Evolutionary conservation across 1,140 invertebrate genomes (phyloP), one percentile per base, ranked within the genome.

Genomic region (Harpegnathos saltator): DNA sequence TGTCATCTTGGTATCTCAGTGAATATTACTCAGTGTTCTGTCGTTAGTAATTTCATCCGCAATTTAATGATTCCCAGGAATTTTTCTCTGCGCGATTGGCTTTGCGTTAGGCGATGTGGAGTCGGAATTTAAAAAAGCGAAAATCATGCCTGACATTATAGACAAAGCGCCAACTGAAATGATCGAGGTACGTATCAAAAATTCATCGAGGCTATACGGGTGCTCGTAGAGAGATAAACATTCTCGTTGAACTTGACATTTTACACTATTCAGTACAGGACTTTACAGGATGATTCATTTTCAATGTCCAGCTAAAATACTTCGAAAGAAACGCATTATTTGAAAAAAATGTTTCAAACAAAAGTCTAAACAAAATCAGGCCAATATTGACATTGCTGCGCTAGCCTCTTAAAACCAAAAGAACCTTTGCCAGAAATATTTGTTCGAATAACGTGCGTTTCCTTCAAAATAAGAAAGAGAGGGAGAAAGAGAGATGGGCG

Each of bases 111-210:
- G 88, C n/a, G 90, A 93, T 66, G 92, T 93, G n/a, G 84, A 89
- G 38, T 74, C 82, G 14, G 89, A 88, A 38, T 93, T 94, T 58
- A 91, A 95, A 82, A 83, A 92, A 11, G 92, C 95, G 3, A 93
- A 92, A 89, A 94, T 95, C 9, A 92, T 94, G 3, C 93, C 95
- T 2, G 95, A 95, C 61, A 95, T 95, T 29, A 92, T 95, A 73
- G 91, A 93, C 56, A 89, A 38, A 38, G 86, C 91, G 7, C 95
- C 95, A 12, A 81, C 61, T 14, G 91, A 93, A 54, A 83, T 91
- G 14, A 92, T 95, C 14, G 91, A 95, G 92, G 93, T 95, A 87
- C 85, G 26, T 59, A 74, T 82, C 62, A 58, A 15, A 38, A 63
- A 29, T 3, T 74, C 59, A 61, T 58, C n/a, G 11, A 72, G 24